These are phyloP conservation scores for Amorpha juglandis DNA, from an alignment of 2,888 invertebrate species.

Conservation along the genomic window DNA sequence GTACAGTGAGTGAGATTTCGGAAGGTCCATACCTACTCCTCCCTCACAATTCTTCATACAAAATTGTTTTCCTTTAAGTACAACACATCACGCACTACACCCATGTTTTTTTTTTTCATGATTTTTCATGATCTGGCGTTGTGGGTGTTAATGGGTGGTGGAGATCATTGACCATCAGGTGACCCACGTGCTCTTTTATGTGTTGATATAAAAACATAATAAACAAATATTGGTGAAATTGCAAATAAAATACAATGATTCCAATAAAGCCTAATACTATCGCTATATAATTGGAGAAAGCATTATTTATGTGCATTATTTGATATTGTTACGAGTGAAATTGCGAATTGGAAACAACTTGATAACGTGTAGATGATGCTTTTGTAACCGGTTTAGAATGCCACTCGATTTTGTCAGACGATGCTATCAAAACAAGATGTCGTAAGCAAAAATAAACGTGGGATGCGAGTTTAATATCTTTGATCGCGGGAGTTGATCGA, in stretches of 20 bases:
- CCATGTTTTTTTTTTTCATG: too few relatives aligned
- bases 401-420: constrained; percentile 8
- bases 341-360: not conserved
- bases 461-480: not conserved
- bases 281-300: constrained; percentile 3
- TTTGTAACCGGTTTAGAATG: constrained; percentile 7
- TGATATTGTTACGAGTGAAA: constrained; percentile 11
- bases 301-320: constrained; percentile 5
- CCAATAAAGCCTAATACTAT: not conserved
- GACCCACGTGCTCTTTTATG: not conserved
- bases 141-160: too few relatives aligned
- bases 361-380: constrained; percentile 1
- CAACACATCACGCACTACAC: too few relatives aligned
- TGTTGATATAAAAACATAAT: not conserved
- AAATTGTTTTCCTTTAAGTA: too few relatives aligned
- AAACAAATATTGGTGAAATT: constrained; percentile 4
- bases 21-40: too few relatives aligned
- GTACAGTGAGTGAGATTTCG: too few relatives aligned
- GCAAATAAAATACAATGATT: not conserved
- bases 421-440: constrained; percentile 27
- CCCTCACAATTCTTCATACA: too few relatives aligned
- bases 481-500: not conserved
- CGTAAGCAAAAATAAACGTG: constrained; percentile 15
- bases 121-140: too few relatives aligned
- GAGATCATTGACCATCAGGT: too few relatives aligned